Evolutionary conservation across 1,140 invertebrate genomes (phyloP), one percentile per base, ranked within the genome.

Genomic region (Drosophila pandora): DNA sequence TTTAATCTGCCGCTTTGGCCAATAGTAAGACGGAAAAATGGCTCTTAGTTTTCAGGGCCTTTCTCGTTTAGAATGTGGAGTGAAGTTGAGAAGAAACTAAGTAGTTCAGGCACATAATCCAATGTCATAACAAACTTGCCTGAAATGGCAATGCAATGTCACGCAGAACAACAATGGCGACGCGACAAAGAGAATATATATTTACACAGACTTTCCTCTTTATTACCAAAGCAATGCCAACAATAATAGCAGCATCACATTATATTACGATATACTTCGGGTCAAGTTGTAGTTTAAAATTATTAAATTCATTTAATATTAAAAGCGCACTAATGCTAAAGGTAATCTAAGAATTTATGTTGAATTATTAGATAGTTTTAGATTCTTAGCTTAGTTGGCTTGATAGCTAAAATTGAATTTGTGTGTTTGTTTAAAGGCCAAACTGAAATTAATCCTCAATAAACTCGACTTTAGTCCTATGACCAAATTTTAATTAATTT

Each of bases 21-120:
- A 17, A 17, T 17, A 17, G 17, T 17, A 17, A 17, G 17, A 17
- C 17, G 17, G 1, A 17, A 17, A 17, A 17, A 17, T 17, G 17
- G 17, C 17, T 17, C 17, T 17, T 17, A 1, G 1, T 8, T 7
- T n/a, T 12, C 7, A n/a, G 22, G 58, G 2, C 32, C 22, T 2
- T 37, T 47, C 37, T 58, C 68, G 45, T 32, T 23, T 8, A 8
- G 37, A 57, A 32, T 48, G 52, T 53, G 48, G 71, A 12, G 21
- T 45, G 34, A 55, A 58, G 59, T 43, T 45, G 59, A 49, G 53
- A 47, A 59, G 57, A 54, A 70, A 71, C 65, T 67, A 69, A 68
- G 60, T 59, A 83, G 71, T 79, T 48, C 57, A 58, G 60, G 68
- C 72, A 76, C 81, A 84, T 84, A 79, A 84, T 84, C 56, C 76